phyloP scores from a whole-genome alignment of 2,797 vertebrate genomes.

The Ataeniobius toweri region DNA sequence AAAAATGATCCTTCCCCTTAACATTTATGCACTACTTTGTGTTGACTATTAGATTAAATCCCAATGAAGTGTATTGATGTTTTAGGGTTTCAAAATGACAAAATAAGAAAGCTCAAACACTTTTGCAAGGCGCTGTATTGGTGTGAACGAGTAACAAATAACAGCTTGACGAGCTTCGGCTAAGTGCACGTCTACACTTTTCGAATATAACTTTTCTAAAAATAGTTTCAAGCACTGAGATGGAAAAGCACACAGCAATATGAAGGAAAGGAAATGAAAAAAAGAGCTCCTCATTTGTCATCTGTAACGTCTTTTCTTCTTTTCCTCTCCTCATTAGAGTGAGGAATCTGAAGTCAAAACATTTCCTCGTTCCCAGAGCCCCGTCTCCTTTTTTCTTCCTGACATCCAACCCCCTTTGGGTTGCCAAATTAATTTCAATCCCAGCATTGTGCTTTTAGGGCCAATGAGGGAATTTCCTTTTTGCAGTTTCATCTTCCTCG shows the following conservation, averaged over 20 bases:
- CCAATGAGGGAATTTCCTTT: constrained; percentile 41
- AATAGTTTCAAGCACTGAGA: constrained; percentile 64
- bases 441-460: constrained; percentile 34
- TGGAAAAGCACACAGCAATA: constrained; percentile 54
- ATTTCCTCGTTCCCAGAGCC: constrained; percentile 47
- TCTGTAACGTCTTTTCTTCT: constrained; percentile 45
- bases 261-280: constrained; percentile 45
- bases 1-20: not conserved
- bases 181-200: constrained; percentile 50
- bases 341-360: constrained; percentile 50
- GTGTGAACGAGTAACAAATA: constrained; percentile 35
- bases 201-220: constrained; percentile 65
- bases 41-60: not conserved
- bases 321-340: constrained; percentile 53
- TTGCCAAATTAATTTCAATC: constrained; percentile 45
- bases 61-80: too few relatives aligned
- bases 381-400: constrained; percentile 26
- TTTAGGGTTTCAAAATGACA: not conserved
- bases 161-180: constrained; percentile 43
- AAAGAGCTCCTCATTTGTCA: constrained; percentile 45
- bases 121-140: constrained; percentile 8
- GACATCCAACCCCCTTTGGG: constrained; percentile 15
- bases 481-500: constrained; percentile 30
- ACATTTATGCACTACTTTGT: not conserved
- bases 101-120: not conserved